Conservation (phyloP, 2,113 vertebrate genomes). For the Syngnathus scovelli region DNA sequence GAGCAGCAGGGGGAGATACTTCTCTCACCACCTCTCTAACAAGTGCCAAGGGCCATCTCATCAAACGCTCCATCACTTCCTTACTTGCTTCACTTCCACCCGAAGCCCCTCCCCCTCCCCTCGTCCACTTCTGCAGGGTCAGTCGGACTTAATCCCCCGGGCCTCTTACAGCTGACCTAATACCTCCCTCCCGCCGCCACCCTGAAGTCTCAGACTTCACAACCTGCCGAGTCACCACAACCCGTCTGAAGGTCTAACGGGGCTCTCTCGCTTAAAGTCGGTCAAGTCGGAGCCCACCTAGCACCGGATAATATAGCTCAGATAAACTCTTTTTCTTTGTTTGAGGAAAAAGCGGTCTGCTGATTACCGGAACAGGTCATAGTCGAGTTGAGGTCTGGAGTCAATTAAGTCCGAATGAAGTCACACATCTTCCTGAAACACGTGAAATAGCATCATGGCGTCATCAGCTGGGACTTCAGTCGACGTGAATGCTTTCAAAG, state of each 20-base stretch:
- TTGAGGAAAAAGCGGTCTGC: not conserved
- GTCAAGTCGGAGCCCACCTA: conserved; percentile 27
- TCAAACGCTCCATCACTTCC: conserved; percentile 31
- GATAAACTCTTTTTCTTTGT: not conserved
- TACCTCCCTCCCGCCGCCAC: conserved; percentile 50
- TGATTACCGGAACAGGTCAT: not conserved
- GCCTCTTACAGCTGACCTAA: conserved; percentile 39
- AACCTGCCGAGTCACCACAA: conserved; percentile 39
- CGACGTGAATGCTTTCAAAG: not conserved
- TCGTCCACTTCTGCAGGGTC: conserved; percentile 17
- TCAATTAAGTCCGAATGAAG: not conserved
- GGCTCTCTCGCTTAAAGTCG: conserved; percentile 6
- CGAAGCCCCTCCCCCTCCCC: conserved; percentile 16
- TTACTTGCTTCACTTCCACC: conserved; percentile 8
- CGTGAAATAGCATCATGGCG: not conserved
- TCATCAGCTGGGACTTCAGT: not conserved
- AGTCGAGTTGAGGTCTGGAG: not conserved
- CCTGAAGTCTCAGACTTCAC: conserved; percentile 48
- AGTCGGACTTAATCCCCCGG: conserved; percentile 43
- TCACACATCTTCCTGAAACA: not conserved
- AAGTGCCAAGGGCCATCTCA: conserved; percentile 19
- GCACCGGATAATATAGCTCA: not conserved
- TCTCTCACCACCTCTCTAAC: conserved; percentile 9
- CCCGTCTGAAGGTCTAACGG: conserved; percentile 26
- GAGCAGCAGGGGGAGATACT: conserved; percentile 50